Evolutionary conservation across 23 tunicate species (phyloP).

Genomic region (Halocynthia roretzi): DNA sequence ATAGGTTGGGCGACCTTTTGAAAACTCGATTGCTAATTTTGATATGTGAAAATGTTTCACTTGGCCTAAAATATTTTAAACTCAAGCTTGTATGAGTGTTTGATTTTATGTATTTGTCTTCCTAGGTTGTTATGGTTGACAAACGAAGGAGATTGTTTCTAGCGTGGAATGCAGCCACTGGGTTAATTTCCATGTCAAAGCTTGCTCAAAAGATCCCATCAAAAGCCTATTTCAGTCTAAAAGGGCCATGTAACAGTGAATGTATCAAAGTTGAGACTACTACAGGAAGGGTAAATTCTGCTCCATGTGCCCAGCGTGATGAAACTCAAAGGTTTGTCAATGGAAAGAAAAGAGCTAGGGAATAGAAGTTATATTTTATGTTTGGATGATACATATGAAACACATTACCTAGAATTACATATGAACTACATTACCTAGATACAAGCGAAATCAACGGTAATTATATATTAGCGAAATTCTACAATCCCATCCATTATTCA

Average conservation of each 20-base stretch:
- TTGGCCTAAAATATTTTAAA: too few species aligned
- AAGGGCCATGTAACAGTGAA: conserved; percentile 23
- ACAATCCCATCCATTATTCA: too few species aligned
- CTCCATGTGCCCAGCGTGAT: conserved; percentile 36
- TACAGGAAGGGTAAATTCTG: conserved; percentile 3
- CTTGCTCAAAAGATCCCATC: conserved; percentile 26
- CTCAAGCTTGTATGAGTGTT: too few species aligned
- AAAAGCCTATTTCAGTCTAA: conserved; percentile 23
- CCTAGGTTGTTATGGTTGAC: conserved; percentile 36
- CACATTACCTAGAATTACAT: too few species aligned
- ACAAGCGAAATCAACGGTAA: too few species aligned
- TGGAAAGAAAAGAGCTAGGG: neutral
- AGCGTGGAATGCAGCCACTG: conserved; percentile 18
- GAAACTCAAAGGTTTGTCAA: conserved; percentile 48
- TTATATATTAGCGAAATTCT: too few species aligned
- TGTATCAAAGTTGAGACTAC: conserved; percentile 37
- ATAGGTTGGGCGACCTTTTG: too few species aligned
- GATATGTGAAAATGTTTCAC: too few species aligned
- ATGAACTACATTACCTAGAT: too few species aligned
- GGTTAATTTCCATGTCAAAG: conserved; percentile 18
- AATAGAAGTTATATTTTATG: too few species aligned
- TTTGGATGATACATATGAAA: too few species aligned
- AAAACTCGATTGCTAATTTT: too few species aligned
- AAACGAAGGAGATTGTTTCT: conserved; percentile 33
- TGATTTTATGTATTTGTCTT: neutral